Evolutionary conservation across 2,797 vertebrate species (phyloP).

Genomic region (Lateolabrax maculatus): DNA sequence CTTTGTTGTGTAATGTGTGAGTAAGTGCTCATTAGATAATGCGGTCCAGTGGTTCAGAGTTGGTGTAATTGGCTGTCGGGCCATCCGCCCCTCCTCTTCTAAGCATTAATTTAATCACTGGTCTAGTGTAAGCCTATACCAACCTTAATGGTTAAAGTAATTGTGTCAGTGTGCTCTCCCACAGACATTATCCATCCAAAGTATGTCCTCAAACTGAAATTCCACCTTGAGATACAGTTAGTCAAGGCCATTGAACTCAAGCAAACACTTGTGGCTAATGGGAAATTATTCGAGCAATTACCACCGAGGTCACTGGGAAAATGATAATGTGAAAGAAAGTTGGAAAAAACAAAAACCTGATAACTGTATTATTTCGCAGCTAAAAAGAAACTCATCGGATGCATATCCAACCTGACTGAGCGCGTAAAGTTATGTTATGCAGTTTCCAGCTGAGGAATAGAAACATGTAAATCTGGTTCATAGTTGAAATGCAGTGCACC

Average conservation of each 20-base stretch:
- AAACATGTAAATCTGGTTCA: slow-evolving; percentile 44
- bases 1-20: slow-evolving; percentile 77
- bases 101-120: slow-evolving; percentile 80
- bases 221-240: slow-evolving; percentile 76
- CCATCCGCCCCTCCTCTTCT: slow-evolving; percentile 62
- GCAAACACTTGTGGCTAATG: slow-evolving; percentile 78
- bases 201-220: slow-evolving; percentile 71
- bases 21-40: slow-evolving; percentile 79
- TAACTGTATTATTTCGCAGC: slow-evolving; percentile 43
- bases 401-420: slow-evolving; percentile 27
- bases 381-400: slow-evolving; percentile 20
- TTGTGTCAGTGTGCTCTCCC: slow-evolving; percentile 70
- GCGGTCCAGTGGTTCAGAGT: slow-evolving; percentile 64
- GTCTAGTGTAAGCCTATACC: slow-evolving; percentile 71
- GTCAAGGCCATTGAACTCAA: slow-evolving; percentile 66
- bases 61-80: slow-evolving; percentile 78
- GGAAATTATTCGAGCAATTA: slow-evolving; percentile 72
- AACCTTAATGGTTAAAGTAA: slow-evolving; percentile 79
- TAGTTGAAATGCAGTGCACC: slow-evolving; percentile 35
- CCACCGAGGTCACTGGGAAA: slow-evolving; percentile 61
- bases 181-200: slow-evolving; percentile 62
- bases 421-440: slow-evolving; percentile 30
- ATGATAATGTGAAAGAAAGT: slow-evolving; percentile 48
- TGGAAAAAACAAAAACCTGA: slow-evolving; percentile 31
- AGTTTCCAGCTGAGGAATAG: slow-evolving; percentile 28